Conservation (phyloP, 2,113 vertebrate species). For the Solea senegalensis region DNA sequence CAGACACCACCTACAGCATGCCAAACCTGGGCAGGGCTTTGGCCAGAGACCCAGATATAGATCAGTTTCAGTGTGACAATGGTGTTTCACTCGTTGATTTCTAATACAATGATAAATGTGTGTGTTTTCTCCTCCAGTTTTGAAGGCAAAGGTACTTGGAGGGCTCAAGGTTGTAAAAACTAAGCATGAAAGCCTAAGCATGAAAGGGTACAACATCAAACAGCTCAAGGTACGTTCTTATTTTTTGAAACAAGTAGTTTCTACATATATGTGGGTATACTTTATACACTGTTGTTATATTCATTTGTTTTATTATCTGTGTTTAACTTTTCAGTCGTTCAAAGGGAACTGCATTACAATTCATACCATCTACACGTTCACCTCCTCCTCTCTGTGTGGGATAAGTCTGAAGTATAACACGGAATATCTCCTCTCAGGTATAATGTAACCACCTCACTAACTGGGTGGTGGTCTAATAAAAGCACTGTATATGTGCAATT, state of each 20-base stretch:
- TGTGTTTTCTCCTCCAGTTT: slow-evolving; percentile 79
- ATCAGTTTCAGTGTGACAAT: too few species aligned
- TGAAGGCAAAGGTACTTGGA: slow-evolving; percentile 88
- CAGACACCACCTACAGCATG: too few species aligned
- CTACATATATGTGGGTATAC: too few species aligned
- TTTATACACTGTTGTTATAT: not conserved
- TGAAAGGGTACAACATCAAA: slow-evolving; percentile 92
- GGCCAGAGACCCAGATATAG: too few species aligned
- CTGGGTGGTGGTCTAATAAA: too few species aligned
- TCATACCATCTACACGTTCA: slow-evolving; percentile 87
- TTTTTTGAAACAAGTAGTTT: not conserved
- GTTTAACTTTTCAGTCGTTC: slow-evolving; percentile 86
- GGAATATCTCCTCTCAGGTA: too few species aligned
- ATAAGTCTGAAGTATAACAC: slow-evolving; percentile 85
- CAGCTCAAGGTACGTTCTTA: slow-evolving; percentile 89
- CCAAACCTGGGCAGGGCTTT: too few species aligned
- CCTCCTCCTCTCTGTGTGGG: slow-evolving; percentile 90
- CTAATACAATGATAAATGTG: not conserved
- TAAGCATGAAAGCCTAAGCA: slow-evolving; percentile 90
- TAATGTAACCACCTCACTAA: too few species aligned
- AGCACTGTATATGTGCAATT: too few species aligned
- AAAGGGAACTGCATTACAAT: slow-evolving; percentile 89
- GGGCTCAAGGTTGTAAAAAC: slow-evolving; percentile 89
- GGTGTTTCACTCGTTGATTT: slow-evolving; percentile 2
- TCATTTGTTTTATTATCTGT: slow-evolving; percentile 7